Evolutionary conservation across 1,140 invertebrate species (phyloP), one percentile per base, ranked within the genome.

Genomic region (Papilio helenus): DNA sequence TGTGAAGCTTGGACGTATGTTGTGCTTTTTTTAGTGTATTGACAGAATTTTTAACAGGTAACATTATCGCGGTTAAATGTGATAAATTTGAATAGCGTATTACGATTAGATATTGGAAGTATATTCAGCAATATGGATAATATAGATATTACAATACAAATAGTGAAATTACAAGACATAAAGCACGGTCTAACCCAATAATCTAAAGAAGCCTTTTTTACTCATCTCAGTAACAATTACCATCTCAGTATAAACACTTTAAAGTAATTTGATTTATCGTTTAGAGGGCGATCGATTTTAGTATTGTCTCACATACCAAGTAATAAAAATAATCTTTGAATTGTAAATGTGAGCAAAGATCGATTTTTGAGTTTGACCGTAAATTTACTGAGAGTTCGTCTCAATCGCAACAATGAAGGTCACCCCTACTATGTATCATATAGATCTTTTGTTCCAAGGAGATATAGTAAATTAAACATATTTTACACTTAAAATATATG

Each of bases 1-100:
- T 91, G 87, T 92, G 87, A 90, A 86, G 88, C 88, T 92, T 92
- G 85, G 84, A 86, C 68, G 81, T 81, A 81, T 81, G 85, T 87
- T 84, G 85, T 76, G 87, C 83, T 85, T 85, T 81, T 83, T 82
- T 78, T 85, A 83, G 79, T 85, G 51, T 61, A 65, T 65, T 39
- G 26, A 65, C 76, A 58, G 46, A 76, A 76, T 65, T 34, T 61
- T 83, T 83, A 79, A 81, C 79, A 61, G 78, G 34, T 79, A 73
- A 76, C 76, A 79, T 79, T 76, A 79, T 77, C 77, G 68, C 79
- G 72, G 81, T 82, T 16, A 4, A 23, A 77, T 77, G 83, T 85
- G 80, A 85, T 86, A 84, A 80, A 84, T 85, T 77, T 44, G 8
- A n/a, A 23, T 77, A 65, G 10, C 74, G 68, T 85, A 85, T 86